phyloP scores from a whole-genome alignment of 2,113 vertebrate genomes.

The Hydropotes inermis region DNA sequence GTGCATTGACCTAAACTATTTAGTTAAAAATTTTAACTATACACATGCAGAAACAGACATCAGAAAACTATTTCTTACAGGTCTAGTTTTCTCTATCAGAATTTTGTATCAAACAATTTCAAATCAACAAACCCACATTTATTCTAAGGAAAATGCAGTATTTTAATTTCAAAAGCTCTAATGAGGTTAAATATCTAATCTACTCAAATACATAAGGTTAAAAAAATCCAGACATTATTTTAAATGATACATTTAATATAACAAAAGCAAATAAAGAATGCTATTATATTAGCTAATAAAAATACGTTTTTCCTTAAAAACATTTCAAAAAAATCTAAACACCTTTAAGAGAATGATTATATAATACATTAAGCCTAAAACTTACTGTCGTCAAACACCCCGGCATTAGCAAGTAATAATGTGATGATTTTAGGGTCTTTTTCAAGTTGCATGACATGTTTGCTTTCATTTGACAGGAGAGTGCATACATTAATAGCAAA shows the following conservation, averaged over 20 bases:
- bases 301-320: slow-evolving; percentile 21
- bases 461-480: slow-evolving; percentile 99
- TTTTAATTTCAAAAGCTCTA: slow-evolving; percentile 24
- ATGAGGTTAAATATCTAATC: background rate
- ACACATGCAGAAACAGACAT: background rate
- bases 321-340: background rate
- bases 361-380: slow-evolving; percentile 58
- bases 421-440: slow-evolving; percentile 99
- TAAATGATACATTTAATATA: background rate
- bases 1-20: background rate
- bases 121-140: background rate
- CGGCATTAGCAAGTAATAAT: slow-evolving; percentile 95
- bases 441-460: slow-evolving; percentile 99
- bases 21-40: background rate
- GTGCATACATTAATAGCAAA: slow-evolving; percentile 99
- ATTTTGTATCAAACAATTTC: background rate
- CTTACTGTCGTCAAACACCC: slow-evolving; percentile 99
- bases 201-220: background rate
- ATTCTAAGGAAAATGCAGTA: background rate
- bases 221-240: background rate
- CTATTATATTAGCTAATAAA: background rate
- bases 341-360: background rate
- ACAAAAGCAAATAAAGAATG: slow-evolving; percentile 16
- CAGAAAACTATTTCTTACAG: background rate
- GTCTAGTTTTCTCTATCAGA: background rate